phyloP scores from a whole-genome alignment of 2,113 vertebrate species.

The Megaleporinus macrocephalus region DNA sequence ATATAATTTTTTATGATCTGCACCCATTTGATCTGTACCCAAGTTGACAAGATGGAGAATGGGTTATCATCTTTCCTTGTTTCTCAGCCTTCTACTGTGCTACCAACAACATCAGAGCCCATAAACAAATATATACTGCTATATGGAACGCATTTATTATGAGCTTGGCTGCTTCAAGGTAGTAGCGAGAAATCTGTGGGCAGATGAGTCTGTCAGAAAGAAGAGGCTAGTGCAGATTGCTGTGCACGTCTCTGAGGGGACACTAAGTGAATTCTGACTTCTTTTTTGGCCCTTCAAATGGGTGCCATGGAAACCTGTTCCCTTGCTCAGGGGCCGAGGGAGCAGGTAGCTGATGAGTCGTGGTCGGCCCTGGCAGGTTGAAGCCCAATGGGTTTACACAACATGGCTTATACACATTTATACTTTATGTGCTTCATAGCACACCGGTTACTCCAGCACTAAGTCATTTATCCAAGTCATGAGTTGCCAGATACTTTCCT shows the following conservation, averaged over 20 bases:
- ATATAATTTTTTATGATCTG: no score
- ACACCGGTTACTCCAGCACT: background rate
- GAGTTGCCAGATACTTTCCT: background rate
- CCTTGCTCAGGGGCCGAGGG: background rate
- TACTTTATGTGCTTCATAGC: background rate
- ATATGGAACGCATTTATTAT: background rate
- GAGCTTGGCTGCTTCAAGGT: background rate
- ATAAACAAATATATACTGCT: background rate
- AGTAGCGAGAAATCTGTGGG: background rate
- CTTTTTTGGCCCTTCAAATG: constrained; percentile 1
- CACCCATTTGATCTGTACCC: no score
- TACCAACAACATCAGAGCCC: background rate
- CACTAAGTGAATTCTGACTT: constrained; percentile 8
- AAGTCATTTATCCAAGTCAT: background rate
- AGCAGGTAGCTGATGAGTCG: background rate
- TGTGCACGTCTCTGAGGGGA: background rate
- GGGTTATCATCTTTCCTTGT: no score
- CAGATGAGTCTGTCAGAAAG: background rate
- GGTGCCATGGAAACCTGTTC: constrained; percentile 28
- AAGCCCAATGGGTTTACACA: background rate
- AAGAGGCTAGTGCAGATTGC: background rate
- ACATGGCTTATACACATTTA: background rate
- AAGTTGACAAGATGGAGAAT: no score
- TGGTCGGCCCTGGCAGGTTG: background rate
- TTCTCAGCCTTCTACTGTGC: no score